Evolutionary conservation across 2,113 vertebrate genomes (phyloP).

Genomic region (Nyctereutes procyonoides): DNA sequence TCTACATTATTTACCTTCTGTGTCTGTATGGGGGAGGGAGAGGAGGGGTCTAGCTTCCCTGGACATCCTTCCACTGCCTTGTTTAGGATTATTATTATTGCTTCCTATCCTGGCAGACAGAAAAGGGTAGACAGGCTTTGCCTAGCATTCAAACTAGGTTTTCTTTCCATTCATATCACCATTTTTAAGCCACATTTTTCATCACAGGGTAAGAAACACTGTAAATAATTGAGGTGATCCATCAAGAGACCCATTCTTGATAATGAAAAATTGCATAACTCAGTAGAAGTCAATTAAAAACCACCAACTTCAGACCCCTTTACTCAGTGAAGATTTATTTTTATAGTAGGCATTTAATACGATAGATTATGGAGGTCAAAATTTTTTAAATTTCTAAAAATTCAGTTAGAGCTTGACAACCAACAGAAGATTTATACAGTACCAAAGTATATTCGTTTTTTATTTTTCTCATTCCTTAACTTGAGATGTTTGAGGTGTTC

Average conservation of each 20-base stretch:
- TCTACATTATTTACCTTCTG: background rate
- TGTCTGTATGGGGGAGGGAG: background rate
- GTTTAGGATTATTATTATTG: background rate
- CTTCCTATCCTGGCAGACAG: background rate
- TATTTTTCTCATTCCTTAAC: conserved; percentile 23
- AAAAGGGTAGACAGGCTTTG: background rate
- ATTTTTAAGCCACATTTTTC: conserved; percentile 65
- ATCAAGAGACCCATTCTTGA: conserved; percentile 72
- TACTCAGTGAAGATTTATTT: conserved; percentile 76
- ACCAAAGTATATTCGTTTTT: conserved; percentile 13
- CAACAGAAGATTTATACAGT: conserved; percentile 58
- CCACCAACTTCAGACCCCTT: conserved; percentile 72
- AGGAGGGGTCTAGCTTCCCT: background rate
- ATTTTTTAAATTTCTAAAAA: conserved; percentile 65
- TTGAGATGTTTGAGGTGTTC: conserved; percentile 23
- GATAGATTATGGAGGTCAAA: conserved; percentile 17
- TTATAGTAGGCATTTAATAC: conserved; percentile 60
- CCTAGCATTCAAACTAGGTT: conserved; percentile 13
- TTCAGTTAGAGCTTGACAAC: conserved; percentile 67
- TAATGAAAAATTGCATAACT: conserved; percentile 77
- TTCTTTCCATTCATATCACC: conserved; percentile 32
- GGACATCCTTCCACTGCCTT: background rate
- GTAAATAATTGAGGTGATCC: conserved; percentile 76
- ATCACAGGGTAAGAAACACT: conserved; percentile 66
- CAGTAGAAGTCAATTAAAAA: conserved; percentile 78